Percentiles rank a stretch among this genome's conserved stretches.
Evolutionary conservation across 1,140 invertebrate species (phyloP).

Genomic region (Lutraria rhynchaena): DNA sequence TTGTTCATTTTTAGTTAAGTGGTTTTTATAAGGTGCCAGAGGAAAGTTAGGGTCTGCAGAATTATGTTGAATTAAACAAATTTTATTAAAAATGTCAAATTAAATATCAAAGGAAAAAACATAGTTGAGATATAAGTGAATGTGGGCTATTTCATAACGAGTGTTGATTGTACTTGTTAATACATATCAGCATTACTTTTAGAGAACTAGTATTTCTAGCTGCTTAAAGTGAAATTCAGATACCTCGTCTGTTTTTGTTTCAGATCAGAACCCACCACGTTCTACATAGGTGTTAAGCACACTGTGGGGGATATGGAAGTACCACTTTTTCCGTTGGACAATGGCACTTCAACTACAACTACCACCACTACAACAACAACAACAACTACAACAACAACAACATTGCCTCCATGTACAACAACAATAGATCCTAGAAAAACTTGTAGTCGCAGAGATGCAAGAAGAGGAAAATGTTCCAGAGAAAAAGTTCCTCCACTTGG

Average conservation of each 20-base stretch:
- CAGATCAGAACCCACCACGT: slow-evolving; percentile 59
- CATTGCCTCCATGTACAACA: slow-evolving; percentile 37
- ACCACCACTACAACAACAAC: slow-evolving; percentile 53
- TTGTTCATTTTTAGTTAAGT: too few species aligned
- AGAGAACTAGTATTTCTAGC: too few species aligned
- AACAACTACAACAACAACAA: slow-evolving; percentile 46
- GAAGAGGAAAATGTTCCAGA: slow-evolving; percentile 6
- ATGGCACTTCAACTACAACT: slow-evolving; percentile 39
- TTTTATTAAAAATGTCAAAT: too few species aligned
- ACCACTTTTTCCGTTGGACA: not conserved
- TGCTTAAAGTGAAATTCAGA: too few species aligned
- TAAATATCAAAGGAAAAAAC: too few species aligned
- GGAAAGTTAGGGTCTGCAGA: too few species aligned
- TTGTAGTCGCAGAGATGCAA: not conserved
- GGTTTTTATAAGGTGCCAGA: too few species aligned
- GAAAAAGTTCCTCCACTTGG: not conserved
- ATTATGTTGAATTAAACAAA: too few species aligned
- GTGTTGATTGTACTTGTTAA: too few species aligned
- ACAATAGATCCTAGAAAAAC: slow-evolving; percentile 32
- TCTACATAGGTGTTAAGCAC: slow-evolving; percentile 62
- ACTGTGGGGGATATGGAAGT: slow-evolving; percentile 30
- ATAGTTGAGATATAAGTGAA: too few species aligned
- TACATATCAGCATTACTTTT: too few species aligned
- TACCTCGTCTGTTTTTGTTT: slow-evolving; percentile 43
- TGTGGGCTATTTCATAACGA: too few species aligned